Evolutionary conservation across 2,113 vertebrate species (phyloP).

Genomic region (Meleagris gallopavo): DNA sequence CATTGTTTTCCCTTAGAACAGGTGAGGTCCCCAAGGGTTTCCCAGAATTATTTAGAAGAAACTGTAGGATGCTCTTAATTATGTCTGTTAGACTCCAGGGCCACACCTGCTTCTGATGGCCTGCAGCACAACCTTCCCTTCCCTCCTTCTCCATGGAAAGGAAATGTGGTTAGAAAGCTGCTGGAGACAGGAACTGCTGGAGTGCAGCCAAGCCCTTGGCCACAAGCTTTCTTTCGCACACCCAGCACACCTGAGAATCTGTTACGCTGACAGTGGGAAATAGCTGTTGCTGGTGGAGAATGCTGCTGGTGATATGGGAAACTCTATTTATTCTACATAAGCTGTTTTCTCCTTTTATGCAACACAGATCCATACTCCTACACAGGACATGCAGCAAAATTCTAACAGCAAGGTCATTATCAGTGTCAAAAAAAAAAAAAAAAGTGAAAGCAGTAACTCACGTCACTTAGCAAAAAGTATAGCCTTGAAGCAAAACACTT

Average conservation of each 20-base stretch:
- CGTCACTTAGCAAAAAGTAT: neutral
- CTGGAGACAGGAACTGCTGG: neutral
- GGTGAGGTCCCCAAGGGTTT: neutral
- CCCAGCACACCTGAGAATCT: neutral
- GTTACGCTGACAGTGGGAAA: neutral
- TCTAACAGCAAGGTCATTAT: neutral
- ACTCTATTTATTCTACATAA: neutral
- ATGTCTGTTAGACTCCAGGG: neutral
- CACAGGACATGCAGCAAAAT: neutral
- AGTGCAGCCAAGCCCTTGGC: constrained; percentile 3
- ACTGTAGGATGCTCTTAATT: neutral
- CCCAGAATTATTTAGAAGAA: neutral
- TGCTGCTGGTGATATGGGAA: neutral
- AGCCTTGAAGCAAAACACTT: neutral
- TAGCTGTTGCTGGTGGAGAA: neutral
- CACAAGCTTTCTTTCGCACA: neutral
- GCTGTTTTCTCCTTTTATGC: neutral
- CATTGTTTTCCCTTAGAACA: neutral
- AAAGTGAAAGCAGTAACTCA: neutral
- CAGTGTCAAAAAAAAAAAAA: neutral
- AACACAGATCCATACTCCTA: neutral
- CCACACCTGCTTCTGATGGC: neutral
- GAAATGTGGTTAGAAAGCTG: neutral
- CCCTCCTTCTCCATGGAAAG: neutral
- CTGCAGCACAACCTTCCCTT: neutral